Evolutionary conservation across 1,140 invertebrate genomes (phyloP), one percentile per base, ranked within the genome.

Genomic region (Whitmania pigra): DNA sequence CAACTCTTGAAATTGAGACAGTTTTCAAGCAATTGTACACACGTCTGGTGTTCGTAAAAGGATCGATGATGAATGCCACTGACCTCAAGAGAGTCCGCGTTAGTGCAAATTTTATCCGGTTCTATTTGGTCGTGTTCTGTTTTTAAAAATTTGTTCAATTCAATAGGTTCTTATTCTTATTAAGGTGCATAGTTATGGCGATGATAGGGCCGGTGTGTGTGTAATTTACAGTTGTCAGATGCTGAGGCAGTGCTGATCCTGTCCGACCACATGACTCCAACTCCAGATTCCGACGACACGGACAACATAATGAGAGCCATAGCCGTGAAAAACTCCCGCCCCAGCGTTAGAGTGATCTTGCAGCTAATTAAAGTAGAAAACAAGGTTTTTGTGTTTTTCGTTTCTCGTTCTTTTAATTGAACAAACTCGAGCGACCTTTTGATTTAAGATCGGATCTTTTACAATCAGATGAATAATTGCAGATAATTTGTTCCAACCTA

Each of bases 21-120:
- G 88, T 97, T 79, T 90, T 97, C 84, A 97, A 97, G 86, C 89
- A 94, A 83, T 93, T 97, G 88, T 97, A 95, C 88, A 97, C 94
- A 78, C 96, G 94, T 83, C 93, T 97, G 87, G 93, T 96, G 88
- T 97, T 97, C 91, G 97, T 97, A 90, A 93, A 97, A 89, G 95
- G 94, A 84, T 93, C 93, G 82, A 96, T 97, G 87, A 98, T 98
- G 94, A 96, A 95, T 87, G 92, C 93, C 79, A 92, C 95, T 86
- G 94, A 97, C 87, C 88, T 98, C 88, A 92, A 94, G 84, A 87
- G 94, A 86, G 93, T 97, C 83, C 95, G 96, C 91, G 94, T 97
- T 89, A 90, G 55, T 20, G 22, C 22, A 4, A 31, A 15, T 0
- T 63, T 22, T 1, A 15, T 11, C 22, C 22, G 22, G 6, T 25